These are phyloP conservation scores for Chrysolina americana DNA, from an alignment of 2,888 invertebrate genomes.

Conservation along the genomic window DNA sequence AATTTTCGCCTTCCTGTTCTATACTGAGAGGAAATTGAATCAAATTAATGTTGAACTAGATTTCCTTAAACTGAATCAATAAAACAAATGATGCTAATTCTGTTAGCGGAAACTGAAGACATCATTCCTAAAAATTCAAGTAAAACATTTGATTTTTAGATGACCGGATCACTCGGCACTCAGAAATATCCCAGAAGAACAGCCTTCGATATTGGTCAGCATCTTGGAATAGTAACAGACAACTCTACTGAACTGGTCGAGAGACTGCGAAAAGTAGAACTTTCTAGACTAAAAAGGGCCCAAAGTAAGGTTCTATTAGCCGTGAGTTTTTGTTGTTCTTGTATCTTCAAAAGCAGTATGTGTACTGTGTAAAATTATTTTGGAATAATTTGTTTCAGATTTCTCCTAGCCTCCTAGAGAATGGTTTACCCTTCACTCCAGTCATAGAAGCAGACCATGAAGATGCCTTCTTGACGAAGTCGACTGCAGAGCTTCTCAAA, in stretches of 20 bases:
- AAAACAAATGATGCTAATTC: no score
- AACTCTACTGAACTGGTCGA: constrained; percentile 35
- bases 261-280: constrained; percentile 24
- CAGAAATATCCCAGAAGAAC: constrained; percentile 34
- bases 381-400: not conserved
- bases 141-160: not conserved
- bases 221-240: constrained; percentile 30
- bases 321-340: constrained; percentile 1
- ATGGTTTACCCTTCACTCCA: constrained; percentile 31
- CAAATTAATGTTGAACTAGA: no score
- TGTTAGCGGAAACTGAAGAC: no score
- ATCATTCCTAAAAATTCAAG: no score
- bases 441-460: constrained; percentile 23
- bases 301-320: not conserved
- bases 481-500: constrained; percentile 16
- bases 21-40: no score
- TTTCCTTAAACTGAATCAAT: no score
- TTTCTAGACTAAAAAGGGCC: constrained; percentile 19
- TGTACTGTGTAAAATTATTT: no score
- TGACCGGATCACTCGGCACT: not conserved
- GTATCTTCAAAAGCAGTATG: no score
- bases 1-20: no score
- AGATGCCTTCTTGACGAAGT: constrained; percentile 27
- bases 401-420: not conserved
- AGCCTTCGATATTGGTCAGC: constrained; percentile 24